Evolutionary conservation across 2,888 invertebrate genomes (phyloP), one percentile per base, ranked within the genome.

Genomic region (Deilephila porcellus): DNA sequence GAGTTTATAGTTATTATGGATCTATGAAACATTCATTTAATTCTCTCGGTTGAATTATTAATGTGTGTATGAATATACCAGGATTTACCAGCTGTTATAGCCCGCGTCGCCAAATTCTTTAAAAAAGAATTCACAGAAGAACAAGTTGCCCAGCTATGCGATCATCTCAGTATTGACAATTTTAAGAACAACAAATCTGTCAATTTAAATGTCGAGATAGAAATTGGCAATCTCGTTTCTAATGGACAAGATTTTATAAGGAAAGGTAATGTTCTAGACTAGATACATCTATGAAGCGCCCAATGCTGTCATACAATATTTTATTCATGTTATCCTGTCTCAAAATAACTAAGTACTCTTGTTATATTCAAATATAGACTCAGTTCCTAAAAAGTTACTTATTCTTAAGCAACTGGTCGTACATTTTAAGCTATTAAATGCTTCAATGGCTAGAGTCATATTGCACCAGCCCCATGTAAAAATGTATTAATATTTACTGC

Each of bases 161-260:
- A 97, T 8, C 97, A 98, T 86, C 95, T 98, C 75, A 95, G 96
- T 83, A 97, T 99, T 77, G 95, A 97, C 14, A 97, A 96, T 86
- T 99, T 99, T 92, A 97, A 97, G 78, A 95, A 96, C 19, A 98
- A 98, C 91, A 96, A 96, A 70, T 96, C 97, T 8, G 97, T 98
- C 0, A 98, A 98, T 85, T 96, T 95, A 71, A 95, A 96, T 75
- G 95, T 96, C 70, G 94, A 97, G 85, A 95, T 93, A 79, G 95
- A 95, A 0, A 92, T 96, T 4, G 96, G 96, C 1, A 94, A 97
- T 17, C 88, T 96, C 1, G 93, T 94, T 70, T 86, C 92, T 0
- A 95, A 95, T 14, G 14, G 45, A 45, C 45, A 45, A 96, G 97
- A 0, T 98, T 98, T 0, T 97, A 56, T 56, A 5, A 56, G 56